Percentiles rank a stretch among this genome's conserved stretches.
Conservation (phyloP, 2,888 invertebrate genomes). For the Chymomyza fuscimana region DNA sequence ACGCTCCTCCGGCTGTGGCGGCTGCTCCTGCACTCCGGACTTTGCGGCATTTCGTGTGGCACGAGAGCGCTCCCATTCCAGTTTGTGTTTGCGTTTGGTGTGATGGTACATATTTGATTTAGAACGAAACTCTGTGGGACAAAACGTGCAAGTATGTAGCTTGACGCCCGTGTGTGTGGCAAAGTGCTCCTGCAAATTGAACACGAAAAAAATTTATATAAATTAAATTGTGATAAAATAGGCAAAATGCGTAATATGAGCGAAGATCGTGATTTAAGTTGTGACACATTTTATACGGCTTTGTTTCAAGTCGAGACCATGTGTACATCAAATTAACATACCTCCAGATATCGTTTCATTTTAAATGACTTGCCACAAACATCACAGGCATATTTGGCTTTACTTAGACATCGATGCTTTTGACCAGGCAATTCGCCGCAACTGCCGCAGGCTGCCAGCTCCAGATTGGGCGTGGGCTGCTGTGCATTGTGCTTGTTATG, state of each 20-base stretch:
- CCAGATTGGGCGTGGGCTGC: conserved; percentile 20
- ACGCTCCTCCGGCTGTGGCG: not conserved
- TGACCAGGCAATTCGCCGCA: conserved; percentile 60
- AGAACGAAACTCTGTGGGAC: conserved; percentile 74
- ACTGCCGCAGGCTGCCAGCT: conserved; percentile 39
- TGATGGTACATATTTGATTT: conserved; percentile 77
- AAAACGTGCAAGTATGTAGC: conserved; percentile 74
- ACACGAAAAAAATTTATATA: not conserved
- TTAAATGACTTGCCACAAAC: conserved; percentile 75
- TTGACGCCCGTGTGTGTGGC: conserved; percentile 75
- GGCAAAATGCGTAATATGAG: too few species aligned
- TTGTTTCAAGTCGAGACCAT: too few species aligned
- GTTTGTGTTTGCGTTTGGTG: conserved; percentile 72
- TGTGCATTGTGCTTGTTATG: conserved; percentile 47
- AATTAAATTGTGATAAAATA: too few species aligned
- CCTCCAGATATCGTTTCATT: conserved; percentile 70
- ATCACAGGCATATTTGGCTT: conserved; percentile 66
- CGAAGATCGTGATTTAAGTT: too few species aligned
- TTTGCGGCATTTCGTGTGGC: conserved; percentile 61
- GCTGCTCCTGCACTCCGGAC: conserved; percentile 27
- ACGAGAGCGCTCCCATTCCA: conserved; percentile 71
- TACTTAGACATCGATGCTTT: conserved; percentile 58
- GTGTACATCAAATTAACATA: conserved; percentile 13
- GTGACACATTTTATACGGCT: not conserved
- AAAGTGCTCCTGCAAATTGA: conserved; percentile 64